Evolutionary conservation across 2,888 invertebrate species (phyloP).

Genomic region (Cataglyphis albicans): DNA sequence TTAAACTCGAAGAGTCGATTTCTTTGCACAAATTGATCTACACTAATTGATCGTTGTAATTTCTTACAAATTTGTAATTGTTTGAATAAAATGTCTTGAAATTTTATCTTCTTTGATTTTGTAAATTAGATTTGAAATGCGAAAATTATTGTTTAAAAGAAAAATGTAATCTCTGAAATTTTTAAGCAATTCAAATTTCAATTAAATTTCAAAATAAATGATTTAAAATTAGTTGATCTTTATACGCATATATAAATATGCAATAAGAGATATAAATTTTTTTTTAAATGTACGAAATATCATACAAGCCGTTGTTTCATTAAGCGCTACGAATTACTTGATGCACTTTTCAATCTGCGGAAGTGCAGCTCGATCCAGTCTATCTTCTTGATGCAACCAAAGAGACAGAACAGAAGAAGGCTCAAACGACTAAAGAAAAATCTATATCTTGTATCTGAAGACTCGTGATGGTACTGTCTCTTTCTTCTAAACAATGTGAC

Average conservation of each 20-base stretch:
- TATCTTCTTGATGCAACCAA: slow-evolving; percentile 48
- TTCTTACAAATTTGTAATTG: background rate
- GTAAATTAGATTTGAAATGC: background rate
- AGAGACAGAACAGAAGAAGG: slow-evolving; percentile 52
- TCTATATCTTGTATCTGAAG: slow-evolving; percentile 40
- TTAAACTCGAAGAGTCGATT: background rate
- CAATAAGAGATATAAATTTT: slow-evolving; percentile 30
- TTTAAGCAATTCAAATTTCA: background rate
- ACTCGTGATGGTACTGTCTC: background rate
- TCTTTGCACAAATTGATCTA: background rate
- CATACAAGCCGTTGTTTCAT: slow-evolving; percentile 25
- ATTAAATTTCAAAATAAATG: background rate
- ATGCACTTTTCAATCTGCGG: slow-evolving; percentile 75
- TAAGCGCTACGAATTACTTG: slow-evolving; percentile 64
- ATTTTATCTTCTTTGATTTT: background rate
- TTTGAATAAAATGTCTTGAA: background rate
- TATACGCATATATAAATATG: background rate
- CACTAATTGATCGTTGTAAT: background rate
- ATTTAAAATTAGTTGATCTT: slow-evolving; percentile 5
- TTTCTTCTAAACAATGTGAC: slow-evolving; percentile 22
- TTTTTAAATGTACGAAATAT: background rate
- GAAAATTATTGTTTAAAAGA: background rate
- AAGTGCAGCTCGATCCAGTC: slow-evolving; percentile 70
- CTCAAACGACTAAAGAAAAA: slow-evolving; percentile 38
- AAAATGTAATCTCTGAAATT: background rate